Base-by-base conservation (phyloP, 92 coral and sea anemone genomes). In the Umimayanthus chanpuru region DNA sequence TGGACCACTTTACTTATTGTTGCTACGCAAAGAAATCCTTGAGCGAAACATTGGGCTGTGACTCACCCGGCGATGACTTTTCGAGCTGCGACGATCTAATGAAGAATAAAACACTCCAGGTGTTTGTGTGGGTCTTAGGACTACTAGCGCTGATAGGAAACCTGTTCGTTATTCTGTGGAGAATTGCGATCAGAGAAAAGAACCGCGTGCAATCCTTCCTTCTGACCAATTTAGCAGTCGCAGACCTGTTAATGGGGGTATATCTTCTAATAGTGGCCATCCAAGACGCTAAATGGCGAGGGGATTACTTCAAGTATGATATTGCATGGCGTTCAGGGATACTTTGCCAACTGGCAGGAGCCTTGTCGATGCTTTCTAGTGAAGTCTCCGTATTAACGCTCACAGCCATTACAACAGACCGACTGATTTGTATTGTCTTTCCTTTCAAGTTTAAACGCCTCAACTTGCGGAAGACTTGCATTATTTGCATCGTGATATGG, bases 191-290 rank as follows among this genome's bases (percentile, higher is more conserved):
- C 44, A 56, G 67, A 20, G 94, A 92, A 29, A 64, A 77, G 26
- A 92, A 86, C 67, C 68, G 68, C 5, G 90, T 92, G 2, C 89
- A 92, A 32, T 92, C 94, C 15, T 85, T 90, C 36, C 36, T 32
- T 32, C 36, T 32, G 36, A 32, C 36, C 36, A 32, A 32, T 32
- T 32, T 32, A 32, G 36, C 36, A 32, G 36, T 32, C 36, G 36
- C 36, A 32, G 36, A 32, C 36, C 36, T 32, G 36, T 32, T 92
- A 56, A 92, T 92, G 94, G 94, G 94, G 20, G 88, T 86, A 8
- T 92, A 92, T 32, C 68, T 92, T 25, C 65, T 92, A 29, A 92
- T 86, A 26, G 81, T 92, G 26, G 94, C 92, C 1, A 44, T 68
- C 44, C 81, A 80, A 36, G 92, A 92, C 56, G 56, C 84, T 2